Evolutionary conservation across 2,888 invertebrate genomes (phyloP).

Genomic region (Eristalis pertinax): DNA sequence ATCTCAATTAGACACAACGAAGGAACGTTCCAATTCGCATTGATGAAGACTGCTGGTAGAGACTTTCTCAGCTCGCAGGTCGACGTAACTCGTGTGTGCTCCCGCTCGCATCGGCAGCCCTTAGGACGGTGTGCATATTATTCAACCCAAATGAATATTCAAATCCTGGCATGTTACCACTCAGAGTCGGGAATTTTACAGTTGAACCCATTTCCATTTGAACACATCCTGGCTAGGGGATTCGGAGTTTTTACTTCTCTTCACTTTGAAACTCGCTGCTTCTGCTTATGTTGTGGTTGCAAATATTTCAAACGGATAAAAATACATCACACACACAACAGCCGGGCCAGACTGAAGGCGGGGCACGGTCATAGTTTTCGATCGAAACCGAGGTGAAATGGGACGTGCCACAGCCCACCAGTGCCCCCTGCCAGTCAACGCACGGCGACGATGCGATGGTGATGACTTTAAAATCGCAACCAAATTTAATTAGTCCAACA

Average conservation of each 20-base stretch:
- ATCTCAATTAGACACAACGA: conserved; percentile 60
- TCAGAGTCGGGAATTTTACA: conserved; percentile 28
- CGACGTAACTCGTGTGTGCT: background rate
- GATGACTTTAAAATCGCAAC: conserved; percentile 31
- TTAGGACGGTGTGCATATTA: conserved; percentile 49
- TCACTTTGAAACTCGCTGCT: background rate
- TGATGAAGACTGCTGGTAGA: background rate
- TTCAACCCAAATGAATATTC: conserved; percentile 66
- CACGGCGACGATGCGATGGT: background rate
- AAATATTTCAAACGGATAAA: conserved; percentile 33
- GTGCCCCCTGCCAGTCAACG: background rate
- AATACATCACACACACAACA: conserved; percentile 6
- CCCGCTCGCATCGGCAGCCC: conserved; percentile 26
- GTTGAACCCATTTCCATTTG: conserved; percentile 59
- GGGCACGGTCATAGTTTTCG: conserved; percentile 25
- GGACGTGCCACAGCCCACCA: background rate
- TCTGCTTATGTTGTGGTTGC: conserved; percentile 40
- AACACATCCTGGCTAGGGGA: conserved; percentile 11
- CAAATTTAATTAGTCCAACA: conserved; percentile 44
- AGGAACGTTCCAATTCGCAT: conserved; percentile 30
- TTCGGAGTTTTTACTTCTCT: background rate
- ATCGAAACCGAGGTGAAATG: background rate
- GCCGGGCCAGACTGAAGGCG: background rate
- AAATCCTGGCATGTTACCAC: conserved; percentile 50
- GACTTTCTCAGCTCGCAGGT: conserved; percentile 2